A percentile compares a stretch with the other conserved stretches of the same genome.
These are phyloP conservation scores for Galaxea fascicularis DNA, from an alignment of 92 coral and sea anemone genomes.

Conservation along the genomic window DNA sequence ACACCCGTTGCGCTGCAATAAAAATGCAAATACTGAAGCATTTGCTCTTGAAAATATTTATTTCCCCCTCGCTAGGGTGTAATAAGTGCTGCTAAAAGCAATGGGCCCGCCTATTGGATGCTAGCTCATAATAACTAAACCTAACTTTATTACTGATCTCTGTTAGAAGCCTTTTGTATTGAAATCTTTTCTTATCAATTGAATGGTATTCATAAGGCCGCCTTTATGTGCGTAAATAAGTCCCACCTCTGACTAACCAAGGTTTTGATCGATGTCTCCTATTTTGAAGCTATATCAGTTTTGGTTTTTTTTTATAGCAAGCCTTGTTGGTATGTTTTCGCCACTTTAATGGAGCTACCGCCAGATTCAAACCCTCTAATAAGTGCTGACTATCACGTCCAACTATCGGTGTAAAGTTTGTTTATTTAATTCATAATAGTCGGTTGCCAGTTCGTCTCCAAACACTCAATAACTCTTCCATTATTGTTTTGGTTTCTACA, in stretches of 20 bases:
- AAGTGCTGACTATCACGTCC: not conserved
- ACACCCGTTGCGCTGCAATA: constrained; percentile 43
- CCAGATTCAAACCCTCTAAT: not conserved
- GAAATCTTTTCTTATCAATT: constrained; percentile 36
- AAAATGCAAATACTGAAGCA: constrained; percentile 82
- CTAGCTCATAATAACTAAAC: constrained; percentile 28
- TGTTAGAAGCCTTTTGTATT: constrained; percentile 30
- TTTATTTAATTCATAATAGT: constrained; percentile 35
- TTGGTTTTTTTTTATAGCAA: not conserved
- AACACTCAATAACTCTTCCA: constrained; percentile 41
- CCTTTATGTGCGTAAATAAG: constrained; percentile 23
- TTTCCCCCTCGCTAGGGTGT: constrained; percentile 77
- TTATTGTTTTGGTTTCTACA: constrained; percentile 31
- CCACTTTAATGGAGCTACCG: not conserved
- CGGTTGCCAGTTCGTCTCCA: constrained; percentile 53
- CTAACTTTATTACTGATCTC: constrained; percentile 32
- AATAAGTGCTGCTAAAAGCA: constrained; percentile 64
- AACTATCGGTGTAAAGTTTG: constrained; percentile 30
- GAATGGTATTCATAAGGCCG: constrained; percentile 35
- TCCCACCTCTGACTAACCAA: not conserved
- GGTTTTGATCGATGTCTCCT: not conserved
- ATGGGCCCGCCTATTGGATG: constrained; percentile 52
- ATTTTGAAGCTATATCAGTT: not conserved
- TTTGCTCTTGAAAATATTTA: constrained; percentile 81
- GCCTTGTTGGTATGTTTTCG: not conserved